Conservation (phyloP, 1,140 invertebrate species). For the Neoseiulus cucumeris region DNA sequence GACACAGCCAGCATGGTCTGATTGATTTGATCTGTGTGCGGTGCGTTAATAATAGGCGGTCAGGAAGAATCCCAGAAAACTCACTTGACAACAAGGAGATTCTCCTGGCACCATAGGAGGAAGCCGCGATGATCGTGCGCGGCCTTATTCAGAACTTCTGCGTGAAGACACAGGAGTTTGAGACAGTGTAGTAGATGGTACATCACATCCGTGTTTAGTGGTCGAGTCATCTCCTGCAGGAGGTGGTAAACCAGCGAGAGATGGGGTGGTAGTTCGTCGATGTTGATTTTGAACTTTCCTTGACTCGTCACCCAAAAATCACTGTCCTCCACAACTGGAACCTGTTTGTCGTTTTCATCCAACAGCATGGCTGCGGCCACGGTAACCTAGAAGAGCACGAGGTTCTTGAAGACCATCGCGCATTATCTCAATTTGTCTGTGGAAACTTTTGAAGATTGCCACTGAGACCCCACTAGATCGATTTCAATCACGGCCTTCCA, state of each 20-base stretch:
- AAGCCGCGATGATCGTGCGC: conserved; percentile 77
- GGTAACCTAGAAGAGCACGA: conserved; percentile 5
- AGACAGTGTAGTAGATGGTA: conserved; percentile 82
- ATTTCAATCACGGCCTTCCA: no score
- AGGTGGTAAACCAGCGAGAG: conserved; percentile 78
- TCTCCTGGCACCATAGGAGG: conserved; percentile 92
- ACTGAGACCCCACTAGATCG: no score
- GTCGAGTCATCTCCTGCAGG: conserved; percentile 53
- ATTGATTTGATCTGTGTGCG: no score
- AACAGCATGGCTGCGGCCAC: conserved; percentile 24
- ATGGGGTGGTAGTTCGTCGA: conserved; percentile 75
- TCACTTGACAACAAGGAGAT: conserved; percentile 65
- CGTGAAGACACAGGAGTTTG: conserved; percentile 74
- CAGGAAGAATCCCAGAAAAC: conserved; percentile 9
- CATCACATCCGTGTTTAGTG: conserved; percentile 62
- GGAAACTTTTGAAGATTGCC: conserved; percentile 36
- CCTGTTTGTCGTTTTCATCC: conserved; percentile 39
- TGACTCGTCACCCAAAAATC: conserved; percentile 70
- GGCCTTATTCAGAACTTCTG: conserved; percentile 69
- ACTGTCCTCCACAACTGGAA: conserved; percentile 12
- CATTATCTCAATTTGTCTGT: conserved; percentile 42
- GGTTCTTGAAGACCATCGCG: conserved; percentile 39
- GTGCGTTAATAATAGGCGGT: no score
- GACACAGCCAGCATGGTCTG: no score
- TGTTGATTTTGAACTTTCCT: conserved; percentile 68